Percentiles rank a stretch among this genome's conserved stretches.
phyloP scores from a whole-genome alignment of 2,113 vertebrate genomes.

The Ctenomys sociabilis region DNA sequence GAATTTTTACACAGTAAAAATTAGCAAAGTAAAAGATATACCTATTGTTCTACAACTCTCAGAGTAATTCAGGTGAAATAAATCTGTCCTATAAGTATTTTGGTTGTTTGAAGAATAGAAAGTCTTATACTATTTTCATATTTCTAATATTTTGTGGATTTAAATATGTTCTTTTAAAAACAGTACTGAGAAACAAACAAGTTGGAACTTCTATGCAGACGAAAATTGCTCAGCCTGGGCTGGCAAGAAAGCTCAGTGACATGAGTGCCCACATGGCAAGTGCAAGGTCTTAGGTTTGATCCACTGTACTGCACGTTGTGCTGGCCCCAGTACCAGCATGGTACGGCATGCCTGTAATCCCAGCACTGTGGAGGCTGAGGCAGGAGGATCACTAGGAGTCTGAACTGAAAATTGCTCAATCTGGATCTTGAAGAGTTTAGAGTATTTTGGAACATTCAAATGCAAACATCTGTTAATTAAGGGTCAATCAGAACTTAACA shows the following conservation, averaged over 20 bases:
- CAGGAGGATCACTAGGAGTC: no score
- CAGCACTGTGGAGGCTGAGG: no score
- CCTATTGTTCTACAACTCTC: neutral
- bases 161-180: neutral
- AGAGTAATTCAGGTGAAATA: neutral
- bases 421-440: neutral
- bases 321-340: no score
- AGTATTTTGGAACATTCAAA: neutral
- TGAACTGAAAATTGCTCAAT: neutral
- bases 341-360: no score
- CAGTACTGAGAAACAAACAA: neutral
- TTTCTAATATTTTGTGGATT: neutral
- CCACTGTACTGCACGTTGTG: no score
- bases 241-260: no score
- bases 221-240: neutral
- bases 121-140: neutral
- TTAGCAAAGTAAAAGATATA: neutral
- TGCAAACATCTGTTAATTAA: neutral
- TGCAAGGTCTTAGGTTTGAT: no score
- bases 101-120: neutral
- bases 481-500: neutral
- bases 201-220: neutral
- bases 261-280: no score
- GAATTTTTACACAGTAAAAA: neutral
- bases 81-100: neutral